These are phyloP conservation scores for Lepidocyrtoides sp. DNA, from an alignment of 2,888 invertebrate genomes.

Conservation along the genomic window DNA sequence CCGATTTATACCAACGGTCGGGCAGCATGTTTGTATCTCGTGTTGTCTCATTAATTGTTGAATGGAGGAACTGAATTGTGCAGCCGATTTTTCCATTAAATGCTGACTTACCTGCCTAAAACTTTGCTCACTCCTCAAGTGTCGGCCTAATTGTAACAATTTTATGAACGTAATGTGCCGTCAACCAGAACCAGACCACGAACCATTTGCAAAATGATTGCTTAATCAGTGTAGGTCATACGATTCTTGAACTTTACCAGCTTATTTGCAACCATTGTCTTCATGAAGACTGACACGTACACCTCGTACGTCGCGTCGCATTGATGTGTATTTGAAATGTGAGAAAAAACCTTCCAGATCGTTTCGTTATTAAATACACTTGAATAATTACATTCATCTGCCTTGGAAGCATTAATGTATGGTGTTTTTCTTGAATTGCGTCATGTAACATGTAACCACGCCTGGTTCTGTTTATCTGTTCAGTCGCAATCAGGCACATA, in stretches of 20 bases:
- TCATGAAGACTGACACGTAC: constrained; percentile 37
- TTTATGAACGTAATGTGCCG: neutral
- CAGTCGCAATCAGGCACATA: neutral
- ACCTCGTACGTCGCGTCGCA: neutral
- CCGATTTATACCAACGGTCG: too few species aligned
- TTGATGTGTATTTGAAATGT: too few species aligned
- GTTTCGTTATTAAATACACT: neutral
- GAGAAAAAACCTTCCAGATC: neutral
- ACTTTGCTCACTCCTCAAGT: constrained; percentile 13
- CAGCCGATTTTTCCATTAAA: too few species aligned
- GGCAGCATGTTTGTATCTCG: too few species aligned
- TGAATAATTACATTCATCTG: constrained; percentile 8
- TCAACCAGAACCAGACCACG: constrained; percentile 29
- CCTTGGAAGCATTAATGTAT: constrained; percentile 2
- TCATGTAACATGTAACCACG: constrained; percentile 47
- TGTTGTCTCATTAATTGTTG: too few species aligned
- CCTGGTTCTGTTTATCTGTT: constrained; percentile 27
- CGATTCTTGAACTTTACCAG: constrained; percentile 28
- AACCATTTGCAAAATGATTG: constrained; percentile 21
- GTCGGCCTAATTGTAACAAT: neutral
- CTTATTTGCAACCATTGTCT: constrained; percentile 41
- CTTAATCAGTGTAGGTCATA: constrained; percentile 57
- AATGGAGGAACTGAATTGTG: too few species aligned
- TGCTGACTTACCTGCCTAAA: too few species aligned
- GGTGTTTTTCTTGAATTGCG: constrained; percentile 35